Base-by-base conservation (phyloP, 1,140 invertebrate genomes). In the Elysia chlorotica region DNA sequence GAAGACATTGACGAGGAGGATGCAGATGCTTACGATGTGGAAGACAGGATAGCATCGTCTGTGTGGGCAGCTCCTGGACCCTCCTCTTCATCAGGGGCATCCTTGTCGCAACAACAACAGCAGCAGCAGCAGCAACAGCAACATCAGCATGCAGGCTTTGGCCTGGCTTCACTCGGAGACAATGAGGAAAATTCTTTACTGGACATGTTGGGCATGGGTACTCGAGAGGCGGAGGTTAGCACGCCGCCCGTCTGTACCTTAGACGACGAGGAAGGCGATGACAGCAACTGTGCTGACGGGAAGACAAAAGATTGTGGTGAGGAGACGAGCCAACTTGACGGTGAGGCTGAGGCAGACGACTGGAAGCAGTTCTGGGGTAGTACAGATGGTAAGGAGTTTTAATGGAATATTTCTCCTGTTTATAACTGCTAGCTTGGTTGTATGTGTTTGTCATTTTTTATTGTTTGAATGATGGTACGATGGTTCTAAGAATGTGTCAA, bases 171-270 rank as follows among this genome's bases (percentile, higher is more conserved):
- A 35, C 31, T 5, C 19, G n/a, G 2, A 65, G 28, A 17, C 56
- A 59, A 17, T 17, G 25, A 10, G 25, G 56, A 59, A 59, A n/a
- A 14, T 56, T 54, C 65, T 31, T 38, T 68, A 1, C 53, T 68
- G 6, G 65, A 68, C 35, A 68, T 68, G 65, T 54, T 68, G 2
- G 65, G 65, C 28, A 30, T 68, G 2, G 65, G 65, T 21, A 30
- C 38, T 68, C 38, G 65, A n/a, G 65, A 68, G 41, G 41, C 65
- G 1, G 65, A 68, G 65, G 65, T 68, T 4, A 31, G 48, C n/a
- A 68, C 65, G 14, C 65, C 65, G 56, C 38, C 53, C 2, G 28
- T 33, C 2, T 68, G 25, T 28, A 56, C 65, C 5, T 23, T 10
- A 14, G 41, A 48, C 10, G 41, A 14, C 41, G 41, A 14, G 41